Conservation (phyloP, 2,888 invertebrate species). For the Mesopsocus fuscifrons region DNA sequence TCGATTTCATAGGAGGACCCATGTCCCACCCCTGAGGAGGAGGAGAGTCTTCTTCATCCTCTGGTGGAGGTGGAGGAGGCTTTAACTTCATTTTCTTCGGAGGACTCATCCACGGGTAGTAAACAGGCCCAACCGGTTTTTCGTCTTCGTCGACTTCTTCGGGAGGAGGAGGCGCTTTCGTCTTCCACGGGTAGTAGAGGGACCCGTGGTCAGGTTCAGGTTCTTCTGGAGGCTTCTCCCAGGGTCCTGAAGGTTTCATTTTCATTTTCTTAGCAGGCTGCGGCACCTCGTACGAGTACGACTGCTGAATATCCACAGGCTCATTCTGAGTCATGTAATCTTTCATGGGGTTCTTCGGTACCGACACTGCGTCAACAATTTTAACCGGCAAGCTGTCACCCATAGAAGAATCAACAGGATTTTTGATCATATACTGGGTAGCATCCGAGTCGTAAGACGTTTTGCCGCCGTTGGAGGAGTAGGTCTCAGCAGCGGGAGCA, state of each 20-base stretch:
- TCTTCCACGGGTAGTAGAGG: neutral
- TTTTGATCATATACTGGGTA: neutral
- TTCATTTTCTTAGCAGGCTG: neutral
- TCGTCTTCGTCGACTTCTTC: neutral
- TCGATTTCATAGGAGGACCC: neutral
- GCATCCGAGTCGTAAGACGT: slow-evolving; percentile 5
- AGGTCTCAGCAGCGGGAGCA: neutral
- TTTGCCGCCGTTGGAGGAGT: neutral
- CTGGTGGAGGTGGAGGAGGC: neutral
- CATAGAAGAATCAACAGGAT: neutral
- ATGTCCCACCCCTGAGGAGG: neutral
- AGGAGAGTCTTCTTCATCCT: neutral
- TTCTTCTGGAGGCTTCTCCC: neutral
- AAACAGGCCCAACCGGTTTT: too few relatives aligned
- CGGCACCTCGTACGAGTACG: slow-evolving; percentile 4
- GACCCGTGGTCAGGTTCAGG: neutral
- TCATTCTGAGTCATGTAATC: neutral
- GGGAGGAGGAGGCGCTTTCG: neutral
- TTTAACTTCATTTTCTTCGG: neutral
- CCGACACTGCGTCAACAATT: too few relatives aligned
- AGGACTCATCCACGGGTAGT: neutral
- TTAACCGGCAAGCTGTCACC: neutral
- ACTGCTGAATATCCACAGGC: slow-evolving; percentile 1
- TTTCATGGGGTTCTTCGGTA: neutral
- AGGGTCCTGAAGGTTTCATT: too few relatives aligned